Evolutionary conservation across 2,797 vertebrate genomes (phyloP).

Genomic region (Peromyscus nudipes): DNA sequence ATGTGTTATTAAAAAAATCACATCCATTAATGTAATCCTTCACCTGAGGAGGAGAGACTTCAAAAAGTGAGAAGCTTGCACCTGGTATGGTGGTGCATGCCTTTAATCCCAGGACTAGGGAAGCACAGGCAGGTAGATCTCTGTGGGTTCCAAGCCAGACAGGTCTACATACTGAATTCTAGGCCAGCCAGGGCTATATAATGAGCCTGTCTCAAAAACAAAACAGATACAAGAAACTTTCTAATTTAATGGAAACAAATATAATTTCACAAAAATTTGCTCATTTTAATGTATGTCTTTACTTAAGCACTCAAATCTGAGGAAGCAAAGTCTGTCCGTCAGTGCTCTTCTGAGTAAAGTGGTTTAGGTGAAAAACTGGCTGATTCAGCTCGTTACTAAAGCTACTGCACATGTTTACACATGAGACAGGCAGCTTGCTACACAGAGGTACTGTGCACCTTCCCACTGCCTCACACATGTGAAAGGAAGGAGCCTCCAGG

Average conservation of each 20-base stretch:
- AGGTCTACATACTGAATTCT: not conserved
- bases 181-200: not conserved
- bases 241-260: not conserved
- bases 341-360: constrained; percentile 39
- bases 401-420: not conserved
- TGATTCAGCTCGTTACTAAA: constrained; percentile 27
- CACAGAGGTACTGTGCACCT: not conserved
- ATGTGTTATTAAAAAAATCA: not conserved
- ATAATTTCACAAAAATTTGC: not conserved
- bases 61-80: not conserved
- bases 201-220: not conserved
- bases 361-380: not conserved
- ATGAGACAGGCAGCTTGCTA: not conserved
- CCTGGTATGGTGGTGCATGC: not conserved
- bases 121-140: not conserved
- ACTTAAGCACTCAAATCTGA: not conserved
- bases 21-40: constrained; percentile 2
- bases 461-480: not conserved
- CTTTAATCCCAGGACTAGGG: not conserved
- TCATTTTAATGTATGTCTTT: not conserved
- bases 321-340: not conserved
- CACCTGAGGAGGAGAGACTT: not conserved
- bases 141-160: not conserved
- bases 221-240: not conserved
- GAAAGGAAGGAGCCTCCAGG: not conserved